Evolutionary conservation across 37 sponge, comb jelly and placozoan genomes (phyloP), one percentile per base, ranked within the genome.

Genomic region (Ianthella basta): DNA sequence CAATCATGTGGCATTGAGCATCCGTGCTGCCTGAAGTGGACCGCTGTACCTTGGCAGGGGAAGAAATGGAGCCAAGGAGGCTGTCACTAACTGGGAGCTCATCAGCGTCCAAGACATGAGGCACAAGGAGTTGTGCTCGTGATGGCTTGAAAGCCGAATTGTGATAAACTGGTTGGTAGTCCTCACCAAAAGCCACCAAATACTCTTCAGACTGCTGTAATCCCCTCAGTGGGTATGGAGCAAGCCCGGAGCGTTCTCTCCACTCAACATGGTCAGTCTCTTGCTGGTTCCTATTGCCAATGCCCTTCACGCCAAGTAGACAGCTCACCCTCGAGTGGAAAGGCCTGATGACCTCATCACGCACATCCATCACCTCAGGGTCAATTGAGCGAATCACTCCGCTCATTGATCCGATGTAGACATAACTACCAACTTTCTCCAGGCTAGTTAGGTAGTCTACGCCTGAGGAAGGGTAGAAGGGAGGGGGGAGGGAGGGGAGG

Each of bases 141-240:
- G 8, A 44, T 32, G 70, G 70, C 16, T 41, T 75, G 78, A 14
- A 40, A 14, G 21, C 15, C 14, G n/a, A 53, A 21, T 75, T 15
- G 15, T 19, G n/a, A 36, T 41, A 75, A 0, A 75, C n/a, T 25
- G 44, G 44, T 2, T 53, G 20, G 25, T 75, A 50, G 54, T 75
- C 78, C 78, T 40, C n/a, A 24, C 78, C 78, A 41, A 75, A 44
- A 4, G 54, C 78, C 6, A 50, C 78, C 40, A 75, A 36, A 41
- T 40, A 24, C 21, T 40, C 38, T 10, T 75, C 78, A 75, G 37
- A 24, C 18, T 40, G 15, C 15, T 75, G 53, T 15, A 75, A 44
- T 19, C 40, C 40, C 25, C 53, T 1, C 15, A 75, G 40, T 15
- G 78, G 78, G 40, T 23, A 21, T 15, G 53, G 4, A 38, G 53